A percentile compares a stretch with the other conserved stretches of the same genome.
These are phyloP conservation scores for Palythoa grandis DNA, from an alignment of 92 coral and sea anemone species.

Conservation along the genomic window DNA sequence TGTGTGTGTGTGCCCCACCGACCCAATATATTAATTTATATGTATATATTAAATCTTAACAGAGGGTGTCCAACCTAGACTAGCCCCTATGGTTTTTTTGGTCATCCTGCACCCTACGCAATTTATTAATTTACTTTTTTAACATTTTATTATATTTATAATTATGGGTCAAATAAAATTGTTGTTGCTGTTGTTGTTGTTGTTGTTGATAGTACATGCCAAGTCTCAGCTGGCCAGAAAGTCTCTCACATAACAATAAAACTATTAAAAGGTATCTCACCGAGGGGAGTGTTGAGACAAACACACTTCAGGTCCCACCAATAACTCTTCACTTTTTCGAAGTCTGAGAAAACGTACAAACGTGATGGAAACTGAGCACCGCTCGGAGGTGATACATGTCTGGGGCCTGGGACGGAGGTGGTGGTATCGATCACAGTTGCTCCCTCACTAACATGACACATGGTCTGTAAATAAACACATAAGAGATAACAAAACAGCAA, in stretches of 20 bases:
- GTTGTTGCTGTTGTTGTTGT: no score
- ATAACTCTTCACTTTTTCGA: slow-evolving; percentile 68
- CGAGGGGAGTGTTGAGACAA: slow-evolving; percentile 80
- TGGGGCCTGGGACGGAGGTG: slow-evolving; percentile 47
- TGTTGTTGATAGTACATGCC: no score
- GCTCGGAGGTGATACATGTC: slow-evolving; percentile 42
- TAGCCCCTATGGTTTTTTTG: no score
- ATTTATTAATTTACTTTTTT: no score
- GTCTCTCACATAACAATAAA: neutral
- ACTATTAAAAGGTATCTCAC: slow-evolving; percentile 34
- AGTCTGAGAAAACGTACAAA: slow-evolving; percentile 60
- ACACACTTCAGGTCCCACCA: slow-evolving; percentile 81
- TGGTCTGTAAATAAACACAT: slow-evolving; percentile 42
- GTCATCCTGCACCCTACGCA: no score
- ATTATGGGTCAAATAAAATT: no score
- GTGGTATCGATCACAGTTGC: slow-evolving; percentile 74
- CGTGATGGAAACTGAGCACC: slow-evolving; percentile 56
- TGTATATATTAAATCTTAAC: no score
- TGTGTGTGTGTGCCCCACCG: no score
- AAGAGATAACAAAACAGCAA: neutral
- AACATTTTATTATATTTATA: no score
- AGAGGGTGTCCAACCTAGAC: no score
- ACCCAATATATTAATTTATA: no score
- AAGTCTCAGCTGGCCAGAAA: neutral
- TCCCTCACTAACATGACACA: slow-evolving; percentile 69